Base-by-base conservation (phyloP, 2,888 invertebrate genomes). In the Lochmaea capreae region DNA sequence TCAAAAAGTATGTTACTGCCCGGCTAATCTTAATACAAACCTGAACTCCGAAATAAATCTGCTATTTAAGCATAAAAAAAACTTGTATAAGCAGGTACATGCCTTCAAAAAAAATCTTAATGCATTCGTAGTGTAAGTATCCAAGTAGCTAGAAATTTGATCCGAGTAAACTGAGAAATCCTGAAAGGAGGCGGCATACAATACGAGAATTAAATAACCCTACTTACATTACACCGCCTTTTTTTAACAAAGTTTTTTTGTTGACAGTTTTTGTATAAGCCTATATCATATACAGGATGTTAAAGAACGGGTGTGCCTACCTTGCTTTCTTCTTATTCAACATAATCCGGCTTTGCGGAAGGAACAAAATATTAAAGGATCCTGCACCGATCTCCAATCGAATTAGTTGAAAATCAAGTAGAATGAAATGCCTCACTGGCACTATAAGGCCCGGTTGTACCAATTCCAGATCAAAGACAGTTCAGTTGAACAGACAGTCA, bases 141-240 rank as follows among this genome's bases (percentile, higher is more conserved):
- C 77, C 78, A 79, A 78, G 76, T 79, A 77, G 78, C 78, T 76
- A 65, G 81, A 78, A 80, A 81, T 76, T 68, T 70, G 78, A 81
- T 76, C 72, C 73, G 12, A 52, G 81, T 81, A 81, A 81, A 74
- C 58, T 73, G 80, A 81, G 77, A 78, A 73, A 76, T 67, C 79
- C 79, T 80, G 70, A 79, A 79, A 79, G 80, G 76, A 75, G 71
- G 80, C 80, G 80, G 62, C 43, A 63, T 18, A 77, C 79, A 72
- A 75, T 54, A 33, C 57, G 42, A 61, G 42, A 63, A 54, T 43
- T 65, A 69, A 73, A 68, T 70, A 70, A 63, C 70, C 39, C 52
- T 70, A 70, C 61, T 70, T 59, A 63, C 62, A 63, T 63, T 63
- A 63, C 62, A 43, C 62, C 62, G 62, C 62, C 62, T 18, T 63